A percentile compares a stretch with the other conserved stretches of the same genome.
phyloP scores from a whole-genome alignment of 2,113 vertebrate genomes.

The Phalacrocorax pelagicus region DNA sequence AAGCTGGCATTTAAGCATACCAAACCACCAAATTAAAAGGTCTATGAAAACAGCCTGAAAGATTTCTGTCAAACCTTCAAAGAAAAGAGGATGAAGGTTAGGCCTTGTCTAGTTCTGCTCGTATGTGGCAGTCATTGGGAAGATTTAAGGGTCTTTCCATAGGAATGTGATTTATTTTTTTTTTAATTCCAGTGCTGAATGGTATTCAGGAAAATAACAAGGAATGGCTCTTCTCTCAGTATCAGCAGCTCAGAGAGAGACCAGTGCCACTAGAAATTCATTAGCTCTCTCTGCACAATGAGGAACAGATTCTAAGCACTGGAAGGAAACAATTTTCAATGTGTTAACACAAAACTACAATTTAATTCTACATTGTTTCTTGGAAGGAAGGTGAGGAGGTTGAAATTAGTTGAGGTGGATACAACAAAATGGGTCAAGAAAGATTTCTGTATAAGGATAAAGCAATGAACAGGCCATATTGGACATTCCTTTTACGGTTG shows the following conservation, averaged over 20 bases:
- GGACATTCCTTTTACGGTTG: neutral
- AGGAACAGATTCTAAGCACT: neutral
- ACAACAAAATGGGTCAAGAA: neutral
- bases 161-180: neutral
- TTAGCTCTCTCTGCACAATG: neutral
- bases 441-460: neutral
- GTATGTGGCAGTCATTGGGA: neutral
- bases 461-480: neutral
- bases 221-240: neutral
- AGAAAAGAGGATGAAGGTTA: neutral
- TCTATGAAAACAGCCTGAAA: neutral
- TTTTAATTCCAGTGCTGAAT: neutral
- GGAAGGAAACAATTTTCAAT: neutral
- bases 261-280: neutral
- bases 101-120: neutral
- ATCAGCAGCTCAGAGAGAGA: neutral
- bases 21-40: conserved; percentile 8
- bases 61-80: neutral
- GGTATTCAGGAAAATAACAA: neutral
- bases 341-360: neutral
- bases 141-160: neutral
- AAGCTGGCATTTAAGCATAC: conserved; percentile 6
- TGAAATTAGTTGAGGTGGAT: neutral
- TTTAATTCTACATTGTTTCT: neutral
- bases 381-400: neutral